Base-by-base conservation (phyloP, 2,888 invertebrate genomes). In the Penaeus monodon region DNA sequence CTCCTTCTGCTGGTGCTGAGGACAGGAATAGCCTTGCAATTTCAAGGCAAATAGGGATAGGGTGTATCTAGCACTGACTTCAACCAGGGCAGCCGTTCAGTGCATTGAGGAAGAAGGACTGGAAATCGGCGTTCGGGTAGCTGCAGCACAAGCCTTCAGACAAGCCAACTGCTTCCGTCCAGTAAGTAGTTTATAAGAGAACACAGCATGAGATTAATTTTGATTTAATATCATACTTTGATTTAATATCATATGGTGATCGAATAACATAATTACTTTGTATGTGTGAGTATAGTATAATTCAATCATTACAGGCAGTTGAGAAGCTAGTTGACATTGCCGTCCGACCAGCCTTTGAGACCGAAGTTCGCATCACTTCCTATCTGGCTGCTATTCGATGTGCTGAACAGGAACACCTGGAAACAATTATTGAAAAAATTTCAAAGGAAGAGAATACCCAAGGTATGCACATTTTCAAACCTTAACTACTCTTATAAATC, bases 71-170 rank as follows among this genome's bases (percentile, higher is more conserved):
- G n/a, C 66, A n/a, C 57, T 70, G 24, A 86, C 81, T 8, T 73
- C 85, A 14, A 73, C 86, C 44, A 78, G 63, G 27, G 77, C 79
- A n/a, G 86, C 86, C 33, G 10, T 87, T 29, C 78, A 65, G 24
- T 87, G 86, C 77, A 83, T 57, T 17, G 22, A 65, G 24, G 24
- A 83, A 4, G 81, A 83, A 33, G 86, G 79, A 20, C 44, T 87
- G n/a, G 44, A 83, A n/a, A n/a, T 2, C 0, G 79, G 78, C 44
- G 49, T 83, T 38, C 80, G 88, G 29, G 82, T 85, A 20, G 84
- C 85, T 22, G 89, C 89, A 10, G 86, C 85, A 20, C 84, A 88
- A 82, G 87, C 88, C 73, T 81, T 85, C 73, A 84, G 85, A 73
- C 74, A 73, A 20, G 66, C 73, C 33, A 38, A 38, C n/a, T 88